Percentiles rank a stretch among this genome's conserved stretches.
Evolutionary conservation across 2,888 invertebrate genomes (phyloP).

Genomic region (Microctonus hyperodae): DNA sequence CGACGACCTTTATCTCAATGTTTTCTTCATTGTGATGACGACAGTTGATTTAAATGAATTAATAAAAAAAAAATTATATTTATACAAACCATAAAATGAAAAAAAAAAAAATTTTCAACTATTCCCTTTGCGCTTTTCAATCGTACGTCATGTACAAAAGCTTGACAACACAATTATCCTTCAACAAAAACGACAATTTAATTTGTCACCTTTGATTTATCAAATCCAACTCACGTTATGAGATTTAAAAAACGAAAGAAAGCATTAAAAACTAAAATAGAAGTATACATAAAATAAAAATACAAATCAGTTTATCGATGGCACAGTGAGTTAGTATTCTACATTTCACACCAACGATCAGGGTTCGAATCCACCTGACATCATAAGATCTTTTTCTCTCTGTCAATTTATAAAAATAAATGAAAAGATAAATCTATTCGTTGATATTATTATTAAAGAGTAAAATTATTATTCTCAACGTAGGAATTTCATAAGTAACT

Average conservation of each 20-base stretch:
- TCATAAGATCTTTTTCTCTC: no score
- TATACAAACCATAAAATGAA: background rate
- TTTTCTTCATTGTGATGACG: background rate
- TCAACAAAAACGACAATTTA: background rate
- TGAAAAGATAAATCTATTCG: no score
- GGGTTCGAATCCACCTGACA: no score
- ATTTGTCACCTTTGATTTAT: background rate
- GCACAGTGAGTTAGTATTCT: no score
- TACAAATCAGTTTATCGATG: no score
- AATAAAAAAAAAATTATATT: background rate
- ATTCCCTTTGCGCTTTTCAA: constrained; percentile 3
- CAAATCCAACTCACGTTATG: background rate
- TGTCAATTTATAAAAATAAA: no score
- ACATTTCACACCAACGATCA: no score
- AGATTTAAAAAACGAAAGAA: background rate
- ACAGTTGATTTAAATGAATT: constrained; percentile 15
- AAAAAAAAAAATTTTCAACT: background rate
- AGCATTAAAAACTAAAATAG: background rate
- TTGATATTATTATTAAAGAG: background rate
- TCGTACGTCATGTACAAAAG: constrained; percentile 2
- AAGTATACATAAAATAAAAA: no score
- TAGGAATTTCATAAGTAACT: background rate
- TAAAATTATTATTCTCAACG: background rate
- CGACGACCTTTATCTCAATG: background rate
- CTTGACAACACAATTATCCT: constrained; percentile 10